These are phyloP conservation scores for Pollenia griseotomentosa DNA, from an alignment of 2,888 invertebrate genomes.

Conservation along the genomic window DNA sequence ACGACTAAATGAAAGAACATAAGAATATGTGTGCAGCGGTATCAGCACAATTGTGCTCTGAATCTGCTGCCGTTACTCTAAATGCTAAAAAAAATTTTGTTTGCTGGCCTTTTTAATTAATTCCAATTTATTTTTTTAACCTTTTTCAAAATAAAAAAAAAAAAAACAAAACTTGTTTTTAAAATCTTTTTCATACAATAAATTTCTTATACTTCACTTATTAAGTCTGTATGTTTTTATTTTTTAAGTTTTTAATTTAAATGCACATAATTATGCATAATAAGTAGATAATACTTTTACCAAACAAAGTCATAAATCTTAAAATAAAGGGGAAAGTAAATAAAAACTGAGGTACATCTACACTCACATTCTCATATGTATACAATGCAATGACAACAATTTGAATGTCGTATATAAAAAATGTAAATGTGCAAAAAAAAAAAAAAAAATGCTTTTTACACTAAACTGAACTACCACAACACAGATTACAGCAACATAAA, in stretches of 20 bases:
- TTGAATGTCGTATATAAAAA: not conserved
- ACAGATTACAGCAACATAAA: slow-evolving; percentile 31
- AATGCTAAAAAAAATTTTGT: too few species aligned
- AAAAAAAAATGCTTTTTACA: not conserved
- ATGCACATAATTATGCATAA: slow-evolving; percentile 65
- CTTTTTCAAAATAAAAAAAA: not conserved
- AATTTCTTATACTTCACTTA: not conserved
- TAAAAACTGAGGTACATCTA: not conserved
- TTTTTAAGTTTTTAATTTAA: slow-evolving; percentile 32
- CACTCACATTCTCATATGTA: not conserved
- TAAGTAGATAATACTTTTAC: slow-evolving; percentile 52
- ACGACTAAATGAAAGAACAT: too few species aligned
- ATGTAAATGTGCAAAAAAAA: not conserved
- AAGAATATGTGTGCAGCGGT: too few species aligned
- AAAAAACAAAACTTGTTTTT: not conserved
- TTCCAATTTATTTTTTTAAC: too few species aligned
- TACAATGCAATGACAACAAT: not conserved
- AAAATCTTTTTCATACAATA: too few species aligned
- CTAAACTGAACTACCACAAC: slow-evolving; percentile 19
- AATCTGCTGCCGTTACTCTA: too few species aligned
- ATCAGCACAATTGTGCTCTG: too few species aligned
- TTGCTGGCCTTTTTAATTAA: too few species aligned
- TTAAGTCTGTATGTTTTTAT: slow-evolving; percentile 11
- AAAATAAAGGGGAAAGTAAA: slow-evolving; percentile 3
- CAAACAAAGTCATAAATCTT: slow-evolving; percentile 31